Conservation (phyloP, 2,888 invertebrate genomes). For the Pyrocoelia pectoralis region DNA sequence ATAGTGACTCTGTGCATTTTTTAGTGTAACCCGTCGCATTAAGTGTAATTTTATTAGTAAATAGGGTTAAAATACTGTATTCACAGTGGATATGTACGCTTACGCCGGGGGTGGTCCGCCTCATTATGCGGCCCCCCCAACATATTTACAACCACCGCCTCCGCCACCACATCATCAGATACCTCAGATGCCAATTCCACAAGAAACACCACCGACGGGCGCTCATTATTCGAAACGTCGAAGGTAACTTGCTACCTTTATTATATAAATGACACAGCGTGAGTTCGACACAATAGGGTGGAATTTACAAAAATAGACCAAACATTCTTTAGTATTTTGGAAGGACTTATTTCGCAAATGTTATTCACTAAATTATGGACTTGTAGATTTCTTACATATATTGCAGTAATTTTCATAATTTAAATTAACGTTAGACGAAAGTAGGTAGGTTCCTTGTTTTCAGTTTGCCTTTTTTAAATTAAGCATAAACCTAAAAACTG, state of each 20-base stretch:
- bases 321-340: neutral
- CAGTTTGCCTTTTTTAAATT: too few relatives aligned
- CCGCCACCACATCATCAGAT: slow-evolving; percentile 55
- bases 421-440: too few relatives aligned
- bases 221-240: slow-evolving; percentile 61
- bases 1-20: too few relatives aligned
- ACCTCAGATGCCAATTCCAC: slow-evolving; percentile 51
- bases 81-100: slow-evolving; percentile 59
- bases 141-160: slow-evolving; percentile 58
- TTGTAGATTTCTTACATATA: too few relatives aligned
- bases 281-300: slow-evolving; percentile 10
- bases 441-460: too few relatives aligned
- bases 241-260: slow-evolving; percentile 51
- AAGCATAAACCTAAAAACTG: too few relatives aligned
- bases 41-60: slow-evolving; percentile 21
- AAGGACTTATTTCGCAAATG: neutral
- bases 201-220: slow-evolving; percentile 52
- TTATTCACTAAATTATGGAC: too few relatives aligned
- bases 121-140: slow-evolving; percentile 60
- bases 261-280: neutral
- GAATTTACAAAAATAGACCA: slow-evolving; percentile 13
- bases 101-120: slow-evolving; percentile 61
- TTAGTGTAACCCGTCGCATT: neutral
- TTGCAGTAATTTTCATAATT: too few relatives aligned
- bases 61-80: slow-evolving; percentile 36